Conservation (phyloP, 2,797 vertebrate genomes). For the Sebastes paucispinis region DNA sequence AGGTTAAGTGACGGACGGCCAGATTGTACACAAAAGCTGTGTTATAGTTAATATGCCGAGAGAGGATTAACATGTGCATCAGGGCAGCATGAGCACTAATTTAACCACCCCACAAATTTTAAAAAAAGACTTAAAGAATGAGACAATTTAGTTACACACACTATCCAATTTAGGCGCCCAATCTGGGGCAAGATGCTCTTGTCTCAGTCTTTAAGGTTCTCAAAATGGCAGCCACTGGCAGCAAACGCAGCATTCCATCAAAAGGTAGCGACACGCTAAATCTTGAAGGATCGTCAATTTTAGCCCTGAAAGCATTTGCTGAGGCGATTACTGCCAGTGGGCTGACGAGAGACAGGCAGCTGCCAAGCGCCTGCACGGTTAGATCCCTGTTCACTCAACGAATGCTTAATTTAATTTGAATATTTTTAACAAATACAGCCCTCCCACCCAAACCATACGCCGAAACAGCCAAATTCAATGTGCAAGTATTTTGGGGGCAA, state of each 20-base stretch:
- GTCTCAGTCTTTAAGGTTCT: slow-evolving; percentile 88
- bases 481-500: slow-evolving; percentile 22
- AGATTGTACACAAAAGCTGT: slow-evolving; percentile 31
- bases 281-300: background rate
- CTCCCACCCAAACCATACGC: slow-evolving; percentile 16
- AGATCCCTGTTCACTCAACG: slow-evolving; percentile 61
- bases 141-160: slow-evolving; percentile 69
- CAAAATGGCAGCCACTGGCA: slow-evolving; percentile 35
- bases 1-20: background rate
- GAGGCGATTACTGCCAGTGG: slow-evolving; percentile 37
- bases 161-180: slow-evolving; percentile 46
- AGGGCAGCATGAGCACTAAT: slow-evolving; percentile 76
- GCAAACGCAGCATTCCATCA: slow-evolving; percentile 30
- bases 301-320: background rate
- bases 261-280: background rate
- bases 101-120: slow-evolving; percentile 76
- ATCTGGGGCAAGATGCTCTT: slow-evolving; percentile 89
- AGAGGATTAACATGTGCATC: slow-evolving; percentile 63
- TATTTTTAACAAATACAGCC: background rate
- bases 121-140: slow-evolving; percentile 80
- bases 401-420: slow-evolving; percentile 36
- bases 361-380: slow-evolving; percentile 75
- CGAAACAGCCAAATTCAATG: slow-evolving; percentile 42
- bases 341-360: slow-evolving; percentile 71
- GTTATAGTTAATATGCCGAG: background rate